Percentiles rank a stretch among this genome's conserved stretches.
Evolutionary conservation across 2,888 invertebrate species (phyloP).

Genomic region (Lasioglossum zephyrum): DNA sequence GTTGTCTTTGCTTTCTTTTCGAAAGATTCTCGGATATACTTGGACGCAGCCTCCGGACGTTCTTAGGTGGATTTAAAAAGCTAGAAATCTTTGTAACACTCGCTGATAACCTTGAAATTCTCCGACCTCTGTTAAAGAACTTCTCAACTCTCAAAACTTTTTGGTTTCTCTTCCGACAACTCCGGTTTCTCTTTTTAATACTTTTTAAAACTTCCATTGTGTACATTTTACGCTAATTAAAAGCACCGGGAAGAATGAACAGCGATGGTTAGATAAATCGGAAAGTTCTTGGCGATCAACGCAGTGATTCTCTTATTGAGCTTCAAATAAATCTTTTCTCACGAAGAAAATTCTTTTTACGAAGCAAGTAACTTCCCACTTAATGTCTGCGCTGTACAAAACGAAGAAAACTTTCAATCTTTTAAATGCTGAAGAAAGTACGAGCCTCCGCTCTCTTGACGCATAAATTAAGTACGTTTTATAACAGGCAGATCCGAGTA

Average conservation of each 20-base stretch:
- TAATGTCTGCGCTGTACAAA: background rate
- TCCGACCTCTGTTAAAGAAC: background rate
- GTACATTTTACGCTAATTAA: background rate
- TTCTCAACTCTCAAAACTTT: background rate
- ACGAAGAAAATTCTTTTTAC: background rate
- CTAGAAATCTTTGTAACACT: background rate
- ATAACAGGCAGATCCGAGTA: background rate
- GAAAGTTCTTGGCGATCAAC: background rate
- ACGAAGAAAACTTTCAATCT: background rate
- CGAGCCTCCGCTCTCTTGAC: background rate
- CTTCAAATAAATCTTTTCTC: background rate
- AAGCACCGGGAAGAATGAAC: background rate
- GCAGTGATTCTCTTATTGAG: background rate
- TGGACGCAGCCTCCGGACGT: too few relatives aligned
- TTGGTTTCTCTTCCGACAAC: background rate
- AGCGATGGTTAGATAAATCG: background rate
- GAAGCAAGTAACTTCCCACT: background rate
- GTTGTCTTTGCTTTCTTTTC: background rate
- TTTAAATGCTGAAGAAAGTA: background rate
- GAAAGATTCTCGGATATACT: too few relatives aligned
- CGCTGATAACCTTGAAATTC: background rate
- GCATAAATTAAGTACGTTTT: conserved; percentile 2
- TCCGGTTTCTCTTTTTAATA: background rate
- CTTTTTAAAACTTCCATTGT: background rate
- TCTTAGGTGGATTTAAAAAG: background rate